A percentile compares a stretch with the other conserved stretches of the same genome.
These are phyloP conservation scores for Graphium colonna DNA, from an alignment of 2,888 invertebrate species.

Conservation along the genomic window DNA sequence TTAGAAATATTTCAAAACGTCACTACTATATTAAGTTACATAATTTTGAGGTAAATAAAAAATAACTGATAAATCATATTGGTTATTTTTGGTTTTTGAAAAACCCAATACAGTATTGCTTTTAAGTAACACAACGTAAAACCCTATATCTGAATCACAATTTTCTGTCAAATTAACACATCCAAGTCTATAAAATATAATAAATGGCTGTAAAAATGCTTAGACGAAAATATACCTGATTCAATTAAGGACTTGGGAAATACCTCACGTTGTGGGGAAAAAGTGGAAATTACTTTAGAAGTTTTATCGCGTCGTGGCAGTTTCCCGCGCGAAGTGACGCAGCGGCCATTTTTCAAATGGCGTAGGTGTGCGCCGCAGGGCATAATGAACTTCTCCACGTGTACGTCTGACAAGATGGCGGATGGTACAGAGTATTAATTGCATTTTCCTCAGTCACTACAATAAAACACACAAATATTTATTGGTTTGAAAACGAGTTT, in stretches of 20 bases:
- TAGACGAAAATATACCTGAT: conserved; percentile 3
- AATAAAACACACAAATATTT: too few species aligned
- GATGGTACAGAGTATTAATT: conserved; percentile 13
- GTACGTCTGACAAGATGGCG: conserved; percentile 18
- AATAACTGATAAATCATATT: too few species aligned
- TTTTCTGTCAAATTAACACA: too few species aligned
- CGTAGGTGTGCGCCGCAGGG: conserved; percentile 22
- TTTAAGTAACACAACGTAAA: too few species aligned
- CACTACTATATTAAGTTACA: too few species aligned
- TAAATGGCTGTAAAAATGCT: neutral
- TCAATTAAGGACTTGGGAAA: conserved; percentile 19
- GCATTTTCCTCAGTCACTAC: neutral
- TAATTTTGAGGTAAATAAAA: too few species aligned
- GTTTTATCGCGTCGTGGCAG: conserved; percentile 33
- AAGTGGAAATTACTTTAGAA: conserved; percentile 37
- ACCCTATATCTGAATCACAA: too few species aligned
- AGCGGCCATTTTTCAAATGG: conserved; percentile 29
- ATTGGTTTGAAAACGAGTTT: too few species aligned
- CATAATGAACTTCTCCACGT: conserved; percentile 27
- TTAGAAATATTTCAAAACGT: too few species aligned
- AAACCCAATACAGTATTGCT: too few species aligned
- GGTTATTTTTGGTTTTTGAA: too few species aligned
- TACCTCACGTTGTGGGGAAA: conserved; percentile 21
- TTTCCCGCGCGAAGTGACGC: conserved; percentile 24
- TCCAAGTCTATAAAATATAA: neutral